phyloP scores from a whole-genome alignment of 2,113 vertebrate genomes.

The Apeltes quadracus region DNA sequence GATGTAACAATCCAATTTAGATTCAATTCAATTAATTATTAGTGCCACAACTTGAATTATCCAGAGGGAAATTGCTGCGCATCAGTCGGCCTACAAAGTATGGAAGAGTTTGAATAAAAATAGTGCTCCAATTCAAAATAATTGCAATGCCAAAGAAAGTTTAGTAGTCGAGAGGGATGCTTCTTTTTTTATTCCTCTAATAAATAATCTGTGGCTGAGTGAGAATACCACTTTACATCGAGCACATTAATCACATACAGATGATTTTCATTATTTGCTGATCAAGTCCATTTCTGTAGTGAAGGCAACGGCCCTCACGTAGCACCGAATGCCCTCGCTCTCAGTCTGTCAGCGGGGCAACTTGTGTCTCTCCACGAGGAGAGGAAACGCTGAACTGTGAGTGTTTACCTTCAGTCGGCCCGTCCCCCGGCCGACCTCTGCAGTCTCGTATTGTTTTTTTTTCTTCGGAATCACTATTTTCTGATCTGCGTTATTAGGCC shows the following conservation, averaged over 20 bases:
- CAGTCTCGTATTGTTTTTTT: constrained; percentile 43
- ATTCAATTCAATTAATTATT: background rate
- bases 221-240: background rate
- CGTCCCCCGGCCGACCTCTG: constrained; percentile 2
- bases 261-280: background rate
- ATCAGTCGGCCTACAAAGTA: background rate
- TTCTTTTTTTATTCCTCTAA: background rate
- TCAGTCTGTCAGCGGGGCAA: constrained; percentile 34
- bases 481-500: constrained; percentile 57
- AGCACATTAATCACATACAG: background rate
- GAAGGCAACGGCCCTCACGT: background rate
- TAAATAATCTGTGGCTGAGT: background rate
- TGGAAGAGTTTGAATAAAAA: background rate
- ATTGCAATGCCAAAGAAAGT: background rate
- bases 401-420: constrained; percentile 41
- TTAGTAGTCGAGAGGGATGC: background rate
- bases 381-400: constrained; percentile 46
- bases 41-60: background rate
- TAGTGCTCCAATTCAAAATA: background rate
- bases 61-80: background rate
- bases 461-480: constrained; percentile 41
- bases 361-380: constrained; percentile 32
- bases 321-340: background rate
- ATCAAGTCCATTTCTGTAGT: background rate
- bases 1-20: too few species aligned